These are phyloP conservation scores for Novumbra hubbsi DNA, from an alignment of 2,797 vertebrate genomes.

Conservation along the genomic window DNA sequence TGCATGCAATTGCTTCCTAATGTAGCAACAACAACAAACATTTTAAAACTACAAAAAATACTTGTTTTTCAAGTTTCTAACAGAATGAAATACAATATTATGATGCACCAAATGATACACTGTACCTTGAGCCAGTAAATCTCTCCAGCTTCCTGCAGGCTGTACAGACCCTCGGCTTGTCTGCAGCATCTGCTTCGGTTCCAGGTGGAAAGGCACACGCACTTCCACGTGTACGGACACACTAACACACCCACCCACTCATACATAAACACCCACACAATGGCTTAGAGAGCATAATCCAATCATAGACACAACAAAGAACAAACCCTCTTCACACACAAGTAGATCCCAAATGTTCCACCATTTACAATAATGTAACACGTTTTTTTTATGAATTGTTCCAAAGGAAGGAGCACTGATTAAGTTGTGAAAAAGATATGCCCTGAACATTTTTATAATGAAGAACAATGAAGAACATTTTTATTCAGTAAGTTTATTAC, in stretches of 20 bases:
- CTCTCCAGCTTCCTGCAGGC: constrained; percentile 16
- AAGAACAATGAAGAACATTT: background rate
- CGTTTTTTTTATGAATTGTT: constrained; percentile 1
- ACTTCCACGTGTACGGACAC: constrained; percentile 28
- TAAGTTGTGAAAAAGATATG: background rate
- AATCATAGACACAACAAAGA: constrained; percentile 43
- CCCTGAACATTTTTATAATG: background rate
- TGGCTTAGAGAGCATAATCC: constrained; percentile 5
- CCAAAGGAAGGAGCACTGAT: background rate
- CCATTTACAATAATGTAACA: background rate
- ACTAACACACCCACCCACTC: constrained; percentile 5
- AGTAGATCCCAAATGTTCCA: background rate
- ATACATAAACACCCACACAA: constrained; percentile 1
- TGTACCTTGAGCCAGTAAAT: background rate
- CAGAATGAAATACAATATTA: background rate
- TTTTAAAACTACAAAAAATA: background rate
- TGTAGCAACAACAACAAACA: background rate
- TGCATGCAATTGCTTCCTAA: background rate
- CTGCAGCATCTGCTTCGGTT: constrained; percentile 35
- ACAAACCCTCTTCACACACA: constrained; percentile 13
- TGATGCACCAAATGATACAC: background rate
- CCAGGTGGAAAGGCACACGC: constrained; percentile 33
- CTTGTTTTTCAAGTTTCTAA: background rate
- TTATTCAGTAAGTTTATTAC: background rate
- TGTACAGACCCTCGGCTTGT: constrained; percentile 26